Percentiles rank a stretch among this genome's conserved stretches.
These are phyloP conservation scores for Hirundo rustica DNA, from an alignment of 2,797 vertebrate species.

Conservation along the genomic window DNA sequence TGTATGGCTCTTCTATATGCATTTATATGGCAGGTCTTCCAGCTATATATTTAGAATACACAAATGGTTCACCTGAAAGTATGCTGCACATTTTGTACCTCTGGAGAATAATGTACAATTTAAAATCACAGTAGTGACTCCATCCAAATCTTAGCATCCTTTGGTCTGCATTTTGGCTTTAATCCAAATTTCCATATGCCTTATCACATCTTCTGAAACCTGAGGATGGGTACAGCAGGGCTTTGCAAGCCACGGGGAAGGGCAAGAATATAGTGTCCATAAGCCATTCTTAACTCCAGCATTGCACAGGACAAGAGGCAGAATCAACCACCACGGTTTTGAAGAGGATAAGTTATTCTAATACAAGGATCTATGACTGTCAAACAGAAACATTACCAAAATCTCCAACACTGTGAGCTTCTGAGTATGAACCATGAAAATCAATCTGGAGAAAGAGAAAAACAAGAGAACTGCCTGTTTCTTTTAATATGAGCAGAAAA, in stretches of 20 bases:
- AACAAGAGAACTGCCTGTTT: neutral
- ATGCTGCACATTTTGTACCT: neutral
- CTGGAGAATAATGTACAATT: neutral
- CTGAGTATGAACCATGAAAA: constrained; percentile 75
- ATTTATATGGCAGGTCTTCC: neutral
- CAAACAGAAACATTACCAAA: constrained; percentile 74
- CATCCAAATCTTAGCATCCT: neutral
- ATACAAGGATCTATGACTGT: neutral
- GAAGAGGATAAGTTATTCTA: neutral
- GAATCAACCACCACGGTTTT: neutral
- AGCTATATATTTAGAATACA: neutral
- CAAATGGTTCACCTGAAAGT: neutral
- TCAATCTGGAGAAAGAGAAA: constrained; percentile 73
- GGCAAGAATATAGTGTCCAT: neutral
- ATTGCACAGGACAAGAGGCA: neutral
- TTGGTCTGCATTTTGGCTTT: neutral
- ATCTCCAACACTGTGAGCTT: constrained; percentile 76
- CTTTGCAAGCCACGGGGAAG: neutral
- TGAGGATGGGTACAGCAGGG: neutral
- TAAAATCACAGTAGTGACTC: neutral
- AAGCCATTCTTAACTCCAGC: neutral
- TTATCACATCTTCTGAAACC: neutral
- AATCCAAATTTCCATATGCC: neutral
- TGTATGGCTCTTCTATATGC: neutral
- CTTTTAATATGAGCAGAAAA: neutral